These are phyloP conservation scores for Calliopsis andreniformis DNA, from an alignment of 1,140 invertebrate species.

Conservation along the genomic window DNA sequence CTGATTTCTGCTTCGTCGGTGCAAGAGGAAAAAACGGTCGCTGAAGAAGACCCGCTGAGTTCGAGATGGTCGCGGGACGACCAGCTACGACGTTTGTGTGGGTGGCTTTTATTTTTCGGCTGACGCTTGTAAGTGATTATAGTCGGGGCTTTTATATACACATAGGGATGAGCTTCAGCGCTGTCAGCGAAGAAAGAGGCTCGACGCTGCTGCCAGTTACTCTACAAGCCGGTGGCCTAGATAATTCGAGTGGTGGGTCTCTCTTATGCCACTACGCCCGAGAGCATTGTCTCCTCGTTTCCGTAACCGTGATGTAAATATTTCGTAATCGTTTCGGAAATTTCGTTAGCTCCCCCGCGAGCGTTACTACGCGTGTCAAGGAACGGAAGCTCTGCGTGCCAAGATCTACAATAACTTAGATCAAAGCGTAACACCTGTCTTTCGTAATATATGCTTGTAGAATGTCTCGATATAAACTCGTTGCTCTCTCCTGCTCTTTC, in stretches of 20 bases:
- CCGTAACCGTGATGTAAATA: constrained; percentile 20
- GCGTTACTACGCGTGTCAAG: too few relatives aligned
- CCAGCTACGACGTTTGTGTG: not conserved
- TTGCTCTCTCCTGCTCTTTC: too few relatives aligned
- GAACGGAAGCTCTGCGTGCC: too few relatives aligned
- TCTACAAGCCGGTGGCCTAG: constrained; percentile 54
- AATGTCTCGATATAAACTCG: too few relatives aligned
- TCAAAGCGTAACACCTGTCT: too few relatives aligned
- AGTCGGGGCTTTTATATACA: constrained; percentile 26
- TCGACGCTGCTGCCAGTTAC: constrained; percentile 43
- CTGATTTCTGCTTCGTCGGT: not conserved
- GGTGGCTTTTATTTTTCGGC: constrained; percentile 54
- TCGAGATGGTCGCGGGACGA: constrained; percentile 27
- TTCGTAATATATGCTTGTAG: too few relatives aligned
- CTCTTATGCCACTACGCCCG: constrained; percentile 25
- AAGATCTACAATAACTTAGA: too few relatives aligned
- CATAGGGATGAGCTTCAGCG: constrained; percentile 52
- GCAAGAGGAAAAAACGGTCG: not conserved
- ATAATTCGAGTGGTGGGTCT: constrained; percentile 54
- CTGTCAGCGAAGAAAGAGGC: constrained; percentile 58
- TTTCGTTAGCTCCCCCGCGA: not conserved
- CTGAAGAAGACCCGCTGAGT: not conserved
- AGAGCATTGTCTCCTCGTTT: constrained; percentile 28
- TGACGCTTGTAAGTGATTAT: constrained; percentile 50
- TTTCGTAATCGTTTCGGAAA: not conserved